Base-by-base conservation (phyloP, 2,888 invertebrate species). In the Empis livida region DNA sequence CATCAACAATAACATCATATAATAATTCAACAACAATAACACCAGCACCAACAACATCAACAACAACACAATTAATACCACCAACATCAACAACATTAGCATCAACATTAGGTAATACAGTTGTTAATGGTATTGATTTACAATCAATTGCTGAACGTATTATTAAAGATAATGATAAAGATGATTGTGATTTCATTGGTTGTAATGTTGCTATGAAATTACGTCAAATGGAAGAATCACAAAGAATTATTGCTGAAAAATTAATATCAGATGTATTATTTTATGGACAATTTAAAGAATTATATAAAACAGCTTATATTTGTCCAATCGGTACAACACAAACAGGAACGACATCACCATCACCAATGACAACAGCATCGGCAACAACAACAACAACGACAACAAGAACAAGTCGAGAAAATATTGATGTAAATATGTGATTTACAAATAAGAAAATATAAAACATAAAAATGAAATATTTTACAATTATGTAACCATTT, bases 221-320 rank as follows among this genome's bases (percentile, higher is more conserved):
- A 49, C 59, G 67, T 13, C 56, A 63, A 2, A 66, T 66, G 66
- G 66, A 66, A 50, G 64, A 65, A 13, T 65, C 65, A 27, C 66
- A 66, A 52, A 57, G 67, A 49, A 67, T 66, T 48, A 67, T 66
- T 42, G 66, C 66, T 48, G 66, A 66, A 55, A 67, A 66, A 49
- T 60, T 66, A 14, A 66, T 66, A 49, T 61, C 66, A 48, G 67
- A 66, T 56, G 65, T 66, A 50, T 59, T 66, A 47, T 66, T 62
- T 51, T 67, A 60, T 49, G 66, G 66, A 1, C 66, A 67, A 47
- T 64, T 67, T 50, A 66, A 63, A 49, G 66, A 67, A 52, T 60
- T 66, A 52, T 66, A 67, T 48, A 62, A 65, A 23, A 61, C 59
- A 20, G 65, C 66, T 16, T 58, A 61, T 46, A 66, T 66, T 27